These are phyloP conservation scores for Meda fulgida DNA, from an alignment of 2,797 vertebrate species.

Conservation along the genomic window DNA sequence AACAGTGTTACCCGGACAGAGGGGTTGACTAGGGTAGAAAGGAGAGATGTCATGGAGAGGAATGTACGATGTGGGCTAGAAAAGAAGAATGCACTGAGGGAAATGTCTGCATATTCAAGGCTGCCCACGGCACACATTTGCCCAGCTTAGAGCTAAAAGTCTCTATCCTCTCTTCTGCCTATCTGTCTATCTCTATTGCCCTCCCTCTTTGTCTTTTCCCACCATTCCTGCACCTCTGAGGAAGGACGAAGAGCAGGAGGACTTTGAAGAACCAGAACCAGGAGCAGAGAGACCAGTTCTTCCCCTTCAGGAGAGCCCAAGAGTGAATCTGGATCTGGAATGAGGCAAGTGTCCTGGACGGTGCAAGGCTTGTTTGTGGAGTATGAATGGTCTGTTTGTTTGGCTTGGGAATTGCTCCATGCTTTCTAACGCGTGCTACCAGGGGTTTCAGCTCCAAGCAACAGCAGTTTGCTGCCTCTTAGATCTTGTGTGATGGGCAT, in stretches of 20 bases:
- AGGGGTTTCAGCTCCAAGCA: conserved; percentile 45
- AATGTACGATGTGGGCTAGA: conserved; percentile 78
- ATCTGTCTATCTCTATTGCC: conserved; percentile 59
- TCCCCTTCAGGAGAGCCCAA: conserved; percentile 58
- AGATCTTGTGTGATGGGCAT: conserved; percentile 48
- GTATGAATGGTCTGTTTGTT: conserved; percentile 59
- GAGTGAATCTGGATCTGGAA: conserved; percentile 78
- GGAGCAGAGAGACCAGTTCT: conserved; percentile 44
- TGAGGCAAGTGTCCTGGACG: conserved; percentile 79
- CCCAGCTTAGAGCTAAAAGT: conserved; percentile 66
- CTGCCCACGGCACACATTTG: conserved; percentile 74
- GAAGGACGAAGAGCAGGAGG: conserved; percentile 43
- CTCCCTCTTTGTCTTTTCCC: conserved; percentile 48
- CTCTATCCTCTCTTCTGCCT: conserved; percentile 62
- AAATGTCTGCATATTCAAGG: conserved; percentile 79
- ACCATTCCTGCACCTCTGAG: conserved; percentile 30
- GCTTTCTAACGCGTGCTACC: conserved; percentile 5
- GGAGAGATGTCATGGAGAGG: conserved; percentile 58
- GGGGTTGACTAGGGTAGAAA: conserved; percentile 41
- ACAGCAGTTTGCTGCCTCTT: conserved; percentile 37
- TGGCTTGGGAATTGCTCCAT: conserved; percentile 49
- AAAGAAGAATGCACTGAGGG: conserved; percentile 61
- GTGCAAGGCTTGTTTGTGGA: conserved; percentile 54
- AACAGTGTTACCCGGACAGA: conserved; percentile 3
- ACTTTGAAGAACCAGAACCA: conserved; percentile 58